phyloP scores from a whole-genome alignment of 2,113 vertebrate genomes.

The Sapayoa aenigma region DNA sequence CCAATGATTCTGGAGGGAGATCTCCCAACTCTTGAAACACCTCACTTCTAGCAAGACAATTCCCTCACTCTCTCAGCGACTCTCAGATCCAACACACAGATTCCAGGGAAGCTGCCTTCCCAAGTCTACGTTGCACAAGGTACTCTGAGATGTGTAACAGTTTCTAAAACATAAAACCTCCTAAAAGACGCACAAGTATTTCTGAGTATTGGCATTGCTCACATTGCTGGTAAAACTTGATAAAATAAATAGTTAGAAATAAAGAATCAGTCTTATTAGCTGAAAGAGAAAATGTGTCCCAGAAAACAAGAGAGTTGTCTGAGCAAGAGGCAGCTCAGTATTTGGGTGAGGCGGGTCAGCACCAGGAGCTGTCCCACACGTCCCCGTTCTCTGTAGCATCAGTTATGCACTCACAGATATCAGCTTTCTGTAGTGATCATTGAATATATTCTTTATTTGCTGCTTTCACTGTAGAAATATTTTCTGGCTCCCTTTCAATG shows the following conservation, averaged over 20 bases:
- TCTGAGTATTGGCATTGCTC: not conserved
- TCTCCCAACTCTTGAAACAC: not conserved
- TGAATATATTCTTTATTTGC: not conserved
- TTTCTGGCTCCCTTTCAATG: not conserved
- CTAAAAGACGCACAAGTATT: not conserved
- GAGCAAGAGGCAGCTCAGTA: not conserved
- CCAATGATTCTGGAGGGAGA: not conserved
- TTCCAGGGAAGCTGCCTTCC: not conserved
- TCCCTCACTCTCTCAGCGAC: not conserved
- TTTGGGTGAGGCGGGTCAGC: not conserved
- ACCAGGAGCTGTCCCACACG: not conserved
- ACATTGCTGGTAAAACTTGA: not conserved
- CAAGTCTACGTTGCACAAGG: not conserved
- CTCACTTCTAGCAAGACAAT: not conserved
- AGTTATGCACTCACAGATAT: accelerated
- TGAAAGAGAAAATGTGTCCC: not conserved
- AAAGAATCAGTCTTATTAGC: not conserved
- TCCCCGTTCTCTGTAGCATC: not conserved
- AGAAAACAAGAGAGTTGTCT: not conserved
- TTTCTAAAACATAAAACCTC: not conserved
- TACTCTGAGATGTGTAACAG: not conserved
- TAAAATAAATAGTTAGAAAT: not conserved
- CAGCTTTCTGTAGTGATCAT: not conserved
- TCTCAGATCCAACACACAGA: not conserved
- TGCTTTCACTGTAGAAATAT: not conserved